A percentile compares a stretch with the other conserved stretches of the same genome.
Evolutionary conservation across 1,140 invertebrate species (phyloP).

Genomic region (Phortica variegata): DNA sequence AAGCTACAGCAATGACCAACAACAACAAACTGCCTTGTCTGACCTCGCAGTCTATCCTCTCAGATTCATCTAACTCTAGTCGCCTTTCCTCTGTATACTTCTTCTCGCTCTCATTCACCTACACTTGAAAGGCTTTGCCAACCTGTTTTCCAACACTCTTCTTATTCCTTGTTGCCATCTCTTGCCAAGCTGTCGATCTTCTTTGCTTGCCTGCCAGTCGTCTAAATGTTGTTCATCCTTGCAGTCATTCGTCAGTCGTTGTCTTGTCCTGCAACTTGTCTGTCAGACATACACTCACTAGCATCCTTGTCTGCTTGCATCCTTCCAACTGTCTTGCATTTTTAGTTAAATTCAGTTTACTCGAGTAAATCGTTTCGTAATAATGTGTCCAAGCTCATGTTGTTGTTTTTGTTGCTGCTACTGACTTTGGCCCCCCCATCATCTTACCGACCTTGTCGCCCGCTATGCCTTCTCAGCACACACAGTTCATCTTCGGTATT

Average conservation of each 20-base stretch:
- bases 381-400: background rate
- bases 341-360: conserved; percentile 16
- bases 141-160: conserved; percentile 28
- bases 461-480: too few species aligned
- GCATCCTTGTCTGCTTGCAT: too few species aligned
- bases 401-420: too few species aligned
- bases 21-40: too few species aligned
- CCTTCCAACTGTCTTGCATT: conserved; percentile 9
- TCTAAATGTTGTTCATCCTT: conserved; percentile 11
- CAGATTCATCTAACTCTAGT: too few species aligned
- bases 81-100: too few species aligned
- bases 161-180: conserved; percentile 35
- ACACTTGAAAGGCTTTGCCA: background rate
- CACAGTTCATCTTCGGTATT: too few species aligned
- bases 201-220: conserved; percentile 12
- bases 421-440: too few species aligned
- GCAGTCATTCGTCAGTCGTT: conserved; percentile 21
- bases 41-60: too few species aligned
- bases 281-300: conserved; percentile 1
- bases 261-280: conserved; percentile 16
- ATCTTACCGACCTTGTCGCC: too few species aligned
- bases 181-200: conserved; percentile 18
- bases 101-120: conserved; percentile 1
- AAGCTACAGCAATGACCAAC: too few species aligned
- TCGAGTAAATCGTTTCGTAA: conserved; percentile 5